Conservation (phyloP, 2,113 vertebrate genomes). For the Pedionomus torquatus region DNA sequence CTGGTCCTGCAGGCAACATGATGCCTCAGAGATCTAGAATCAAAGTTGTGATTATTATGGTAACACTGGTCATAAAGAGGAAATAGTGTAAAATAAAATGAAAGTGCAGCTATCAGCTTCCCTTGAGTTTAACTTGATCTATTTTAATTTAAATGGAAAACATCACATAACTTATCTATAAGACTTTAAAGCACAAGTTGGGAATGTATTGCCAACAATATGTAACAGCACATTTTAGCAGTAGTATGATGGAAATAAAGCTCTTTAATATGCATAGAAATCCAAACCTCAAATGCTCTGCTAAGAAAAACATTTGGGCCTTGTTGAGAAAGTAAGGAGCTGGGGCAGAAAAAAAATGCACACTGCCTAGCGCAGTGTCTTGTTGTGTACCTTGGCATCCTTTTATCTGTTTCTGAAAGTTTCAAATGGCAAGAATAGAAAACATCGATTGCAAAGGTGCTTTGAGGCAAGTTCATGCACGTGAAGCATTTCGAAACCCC, state of each 20-base stretch:
- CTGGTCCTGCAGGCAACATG: background rate
- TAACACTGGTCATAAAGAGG: conserved; percentile 25
- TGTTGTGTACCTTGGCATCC: background rate
- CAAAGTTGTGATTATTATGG: conserved; percentile 8
- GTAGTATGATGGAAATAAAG: background rate
- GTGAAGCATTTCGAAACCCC: background rate
- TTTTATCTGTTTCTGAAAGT: conserved; percentile 4
- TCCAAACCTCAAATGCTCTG: background rate
- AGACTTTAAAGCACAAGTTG: conserved; percentile 22
- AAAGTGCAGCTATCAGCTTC: conserved; percentile 18
- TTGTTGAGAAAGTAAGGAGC: background rate
- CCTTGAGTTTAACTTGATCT: conserved; percentile 31
- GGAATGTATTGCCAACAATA: background rate
- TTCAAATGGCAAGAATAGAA: background rate
- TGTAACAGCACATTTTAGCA: background rate
- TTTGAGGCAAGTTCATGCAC: background rate
- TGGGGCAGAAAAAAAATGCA: background rate
- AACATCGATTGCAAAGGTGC: background rate
- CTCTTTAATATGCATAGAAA: background rate
- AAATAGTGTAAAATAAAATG: conserved; percentile 32
- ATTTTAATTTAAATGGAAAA: conserved; percentile 61
- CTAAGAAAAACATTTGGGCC: background rate
- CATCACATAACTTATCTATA: background rate
- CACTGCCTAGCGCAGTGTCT: accelerated
- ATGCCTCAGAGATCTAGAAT: background rate